Conservation (phyloP, 1,140 invertebrate genomes). For the Ptiloglossa arizonensis region DNA sequence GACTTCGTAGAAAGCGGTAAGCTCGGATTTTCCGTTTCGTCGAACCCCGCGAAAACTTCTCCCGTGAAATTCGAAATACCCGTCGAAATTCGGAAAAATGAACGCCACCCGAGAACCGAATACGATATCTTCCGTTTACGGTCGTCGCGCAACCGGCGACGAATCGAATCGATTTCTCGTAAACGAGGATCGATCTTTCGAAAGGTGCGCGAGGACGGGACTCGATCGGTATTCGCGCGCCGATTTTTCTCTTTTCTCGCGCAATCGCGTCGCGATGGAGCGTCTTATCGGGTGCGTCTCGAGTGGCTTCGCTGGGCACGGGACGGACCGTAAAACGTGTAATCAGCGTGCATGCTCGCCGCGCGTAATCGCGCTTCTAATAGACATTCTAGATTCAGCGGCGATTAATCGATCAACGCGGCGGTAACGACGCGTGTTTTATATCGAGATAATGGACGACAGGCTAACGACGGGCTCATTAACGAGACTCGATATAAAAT, state of each 20-base stretch:
- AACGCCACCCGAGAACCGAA: too few relatives aligned
- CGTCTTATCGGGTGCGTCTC: neutral
- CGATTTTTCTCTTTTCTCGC: neutral
- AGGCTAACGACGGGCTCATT: slow-evolving; percentile 67
- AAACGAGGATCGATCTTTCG: too few relatives aligned
- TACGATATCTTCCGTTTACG: too few relatives aligned
- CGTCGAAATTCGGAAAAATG: too few relatives aligned
- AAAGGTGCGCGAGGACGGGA: too few relatives aligned
- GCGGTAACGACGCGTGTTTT: slow-evolving; percentile 55
- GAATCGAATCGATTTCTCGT: too few relatives aligned
- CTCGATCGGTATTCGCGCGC: too few relatives aligned
- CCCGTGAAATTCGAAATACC: too few relatives aligned
- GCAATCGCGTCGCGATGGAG: neutral
- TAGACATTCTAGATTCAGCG: slow-evolving; percentile 62
- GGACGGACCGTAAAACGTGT: slow-evolving; percentile 38
- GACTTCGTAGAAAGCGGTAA: too few relatives aligned
- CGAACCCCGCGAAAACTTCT: too few relatives aligned
- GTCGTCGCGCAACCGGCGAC: too few relatives aligned
- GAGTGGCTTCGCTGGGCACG: slow-evolving; percentile 19
- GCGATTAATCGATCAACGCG: slow-evolving; percentile 64
- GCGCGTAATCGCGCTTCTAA: slow-evolving; percentile 57
- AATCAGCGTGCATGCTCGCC: slow-evolving; percentile 57
- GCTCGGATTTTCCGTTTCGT: too few relatives aligned
- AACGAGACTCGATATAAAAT: slow-evolving; percentile 61
- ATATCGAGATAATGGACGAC: slow-evolving; percentile 63